Evolutionary conservation across 2,113 vertebrate species (phyloP), one percentile per base, ranked within the genome.

Genomic region (Ochotona princeps): DNA sequence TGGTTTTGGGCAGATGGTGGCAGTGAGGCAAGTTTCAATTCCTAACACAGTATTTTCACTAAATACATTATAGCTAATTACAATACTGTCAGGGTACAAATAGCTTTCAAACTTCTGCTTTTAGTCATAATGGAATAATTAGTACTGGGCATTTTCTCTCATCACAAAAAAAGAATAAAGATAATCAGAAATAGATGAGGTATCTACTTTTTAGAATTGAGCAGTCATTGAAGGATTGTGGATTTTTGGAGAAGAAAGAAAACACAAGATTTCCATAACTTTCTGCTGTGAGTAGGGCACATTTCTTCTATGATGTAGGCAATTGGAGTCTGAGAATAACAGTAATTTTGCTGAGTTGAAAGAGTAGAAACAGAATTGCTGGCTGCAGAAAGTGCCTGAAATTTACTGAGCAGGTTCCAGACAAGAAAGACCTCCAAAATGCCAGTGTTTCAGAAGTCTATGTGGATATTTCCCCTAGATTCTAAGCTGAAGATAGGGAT

Each of bases 91-190:
- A 83, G 60, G 54, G 18, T 47, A 90, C 65, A 87, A 92, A 90
- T 15, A 81, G 26, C 35, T 89, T 94, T 80, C 51, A 89, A 69
- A 96, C 20, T 81, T 86, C 73, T 81, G 38, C 61, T 92, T 74
- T 79, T 49, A 30, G 14, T n/a, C n/a, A 35, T 73, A 44, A 75
- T 8, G n/a, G 65, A 84, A 15, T 74, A 90, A 83, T 51, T 79
- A 35, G 57, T 89, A 57, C 54, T 47, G 63, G 92, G 83, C 54
- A 63, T 44, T n/a, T 32, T 35, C 57, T 88, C 30, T 63, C 49
- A 91, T 6, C 69, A 82, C 30, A 91, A 83, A 60, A 57, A 32
- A 70, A 93, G n/a, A 25, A n/a, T 32, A 93, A 84, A 51, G 38
- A 57, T 60, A 44, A 25, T 51, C 15, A 51, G 38, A 89, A 80